phyloP scores from a whole-genome alignment of 2,797 vertebrate genomes.

The Xenops minutus region DNA sequence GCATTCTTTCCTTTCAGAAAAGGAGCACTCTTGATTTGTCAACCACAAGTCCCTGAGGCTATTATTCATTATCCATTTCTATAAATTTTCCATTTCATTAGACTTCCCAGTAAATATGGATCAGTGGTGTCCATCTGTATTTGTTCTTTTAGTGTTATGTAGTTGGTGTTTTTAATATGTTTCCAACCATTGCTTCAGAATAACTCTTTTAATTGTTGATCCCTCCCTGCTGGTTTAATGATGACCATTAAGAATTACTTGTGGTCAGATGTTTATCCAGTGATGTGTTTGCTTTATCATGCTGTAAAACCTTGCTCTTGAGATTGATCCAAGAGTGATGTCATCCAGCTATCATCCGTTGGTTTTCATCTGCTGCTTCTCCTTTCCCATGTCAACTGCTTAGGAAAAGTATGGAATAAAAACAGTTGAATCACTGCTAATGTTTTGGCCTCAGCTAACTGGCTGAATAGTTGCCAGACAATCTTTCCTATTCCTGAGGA shows the following conservation, averaged over 20 bases:
- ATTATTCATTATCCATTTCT: background rate
- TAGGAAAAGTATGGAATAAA: slow-evolving; percentile 1
- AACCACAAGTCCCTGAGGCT: accelerated
- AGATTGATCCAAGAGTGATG: slow-evolving; percentile 31
- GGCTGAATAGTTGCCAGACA: background rate
- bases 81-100: background rate
- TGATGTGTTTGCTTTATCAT: slow-evolving; percentile 42
- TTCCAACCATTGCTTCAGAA: background rate
- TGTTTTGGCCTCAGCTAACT: background rate
- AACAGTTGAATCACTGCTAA: background rate
- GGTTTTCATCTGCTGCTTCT: slow-evolving; percentile 12
- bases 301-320: slow-evolving; percentile 32
- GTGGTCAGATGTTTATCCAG: slow-evolving; percentile 22
- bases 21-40: background rate
- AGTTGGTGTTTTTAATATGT: background rate
- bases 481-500: background rate
- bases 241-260: slow-evolving; percentile 37
- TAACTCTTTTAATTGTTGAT: background rate
- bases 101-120: background rate
- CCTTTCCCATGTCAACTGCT: slow-evolving; percentile 20
- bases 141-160: background rate
- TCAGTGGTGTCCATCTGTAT: background rate
- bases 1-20: background rate
- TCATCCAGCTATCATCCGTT: background rate
- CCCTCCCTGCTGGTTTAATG: slow-evolving; percentile 16